Evolutionary conservation across 1,140 invertebrate genomes (phyloP).

Genomic region (Physella acuta): DNA sequence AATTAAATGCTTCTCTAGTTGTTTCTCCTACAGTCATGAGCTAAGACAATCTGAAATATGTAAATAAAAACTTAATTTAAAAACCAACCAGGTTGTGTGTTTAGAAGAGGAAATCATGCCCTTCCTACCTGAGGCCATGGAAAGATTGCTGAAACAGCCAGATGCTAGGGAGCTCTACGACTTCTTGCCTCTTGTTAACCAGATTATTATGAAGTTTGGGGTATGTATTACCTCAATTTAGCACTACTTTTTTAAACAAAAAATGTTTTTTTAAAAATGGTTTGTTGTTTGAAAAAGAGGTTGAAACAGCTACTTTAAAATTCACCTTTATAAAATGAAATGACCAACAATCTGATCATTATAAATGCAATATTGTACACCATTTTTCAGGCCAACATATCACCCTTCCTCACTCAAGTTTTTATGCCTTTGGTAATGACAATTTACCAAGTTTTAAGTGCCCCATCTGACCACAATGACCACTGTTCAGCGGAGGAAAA

Average conservation of each 20-base stretch:
- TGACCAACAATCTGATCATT: too few relatives aligned
- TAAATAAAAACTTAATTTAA: too few relatives aligned
- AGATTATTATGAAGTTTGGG: constrained; percentile 68
- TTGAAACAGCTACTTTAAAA: too few relatives aligned
- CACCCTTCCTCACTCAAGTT: constrained; percentile 64
- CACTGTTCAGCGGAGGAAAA: constrained; percentile 62
- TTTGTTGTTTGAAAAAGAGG: too few relatives aligned
- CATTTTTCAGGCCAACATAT: constrained; percentile 63
- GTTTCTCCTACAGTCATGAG: too few relatives aligned
- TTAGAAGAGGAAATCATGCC: constrained; percentile 66
- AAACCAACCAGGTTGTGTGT: constrained; percentile 59
- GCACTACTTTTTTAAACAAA: too few relatives aligned
- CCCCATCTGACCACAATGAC: constrained; percentile 62
- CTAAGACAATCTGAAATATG: neutral
- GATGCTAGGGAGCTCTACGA: constrained; percentile 64
- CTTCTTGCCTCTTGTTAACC: constrained; percentile 67
- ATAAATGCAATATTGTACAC: neutral
- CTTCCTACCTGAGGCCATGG: constrained; percentile 63
- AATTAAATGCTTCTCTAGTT: too few relatives aligned
- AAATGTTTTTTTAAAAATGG: too few relatives aligned
- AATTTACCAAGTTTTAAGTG: constrained; percentile 61
- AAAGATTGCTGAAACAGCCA: constrained; percentile 62
- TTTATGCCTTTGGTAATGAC: constrained; percentile 64
- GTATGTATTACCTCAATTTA: too few relatives aligned
- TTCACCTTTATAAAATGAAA: too few relatives aligned